A percentile compares a stretch with the other conserved stretches of the same genome.
Evolutionary conservation across 2,888 invertebrate species (phyloP).

Genomic region (Merodon equestris): DNA sequence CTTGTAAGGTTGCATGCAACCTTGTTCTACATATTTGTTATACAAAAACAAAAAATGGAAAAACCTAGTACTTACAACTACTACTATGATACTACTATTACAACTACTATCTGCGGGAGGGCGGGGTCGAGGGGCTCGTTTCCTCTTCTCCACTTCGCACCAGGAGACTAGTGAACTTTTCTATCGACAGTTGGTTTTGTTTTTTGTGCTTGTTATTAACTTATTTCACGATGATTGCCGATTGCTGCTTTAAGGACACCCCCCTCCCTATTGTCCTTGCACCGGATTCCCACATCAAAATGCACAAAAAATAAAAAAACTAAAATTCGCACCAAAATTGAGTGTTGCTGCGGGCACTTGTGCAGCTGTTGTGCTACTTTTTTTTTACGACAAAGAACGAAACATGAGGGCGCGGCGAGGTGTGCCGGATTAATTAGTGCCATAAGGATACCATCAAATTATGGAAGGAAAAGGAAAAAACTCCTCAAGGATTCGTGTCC

Average conservation of each 20-base stretch:
- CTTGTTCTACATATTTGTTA: conserved; percentile 54
- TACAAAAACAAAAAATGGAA: no score
- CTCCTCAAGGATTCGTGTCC: conserved; percentile 62
- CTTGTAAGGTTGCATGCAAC: conserved; percentile 60
- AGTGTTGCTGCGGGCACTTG: conserved; percentile 48
- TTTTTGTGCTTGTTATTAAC: conserved; percentile 37
- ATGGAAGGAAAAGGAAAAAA: conserved; percentile 57
- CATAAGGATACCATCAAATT: conserved; percentile 63
- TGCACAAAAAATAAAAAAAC: conserved; percentile 45
- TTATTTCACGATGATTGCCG: conserved; percentile 27
- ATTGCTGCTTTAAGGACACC: conserved; percentile 42
- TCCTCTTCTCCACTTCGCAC: no score
- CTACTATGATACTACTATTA: no score
- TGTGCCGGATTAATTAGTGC: conserved; percentile 49
- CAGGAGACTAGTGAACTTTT: conserved; percentile 6
- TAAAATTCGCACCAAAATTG: conserved; percentile 56
- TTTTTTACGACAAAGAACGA: not conserved
- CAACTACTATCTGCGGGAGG: conserved; percentile 5
- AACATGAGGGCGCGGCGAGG: not conserved
- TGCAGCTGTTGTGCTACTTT: not conserved
- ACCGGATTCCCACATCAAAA: conserved; percentile 65
- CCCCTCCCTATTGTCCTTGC: conserved; percentile 53
- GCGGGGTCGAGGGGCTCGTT: not conserved
- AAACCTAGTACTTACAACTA: no score
- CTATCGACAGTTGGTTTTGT: conserved; percentile 37